A percentile compares a stretch with the other conserved stretches of the same genome.
Conservation (phyloP, 2,888 invertebrate species). For the Euplagia quadripunctaria region DNA sequence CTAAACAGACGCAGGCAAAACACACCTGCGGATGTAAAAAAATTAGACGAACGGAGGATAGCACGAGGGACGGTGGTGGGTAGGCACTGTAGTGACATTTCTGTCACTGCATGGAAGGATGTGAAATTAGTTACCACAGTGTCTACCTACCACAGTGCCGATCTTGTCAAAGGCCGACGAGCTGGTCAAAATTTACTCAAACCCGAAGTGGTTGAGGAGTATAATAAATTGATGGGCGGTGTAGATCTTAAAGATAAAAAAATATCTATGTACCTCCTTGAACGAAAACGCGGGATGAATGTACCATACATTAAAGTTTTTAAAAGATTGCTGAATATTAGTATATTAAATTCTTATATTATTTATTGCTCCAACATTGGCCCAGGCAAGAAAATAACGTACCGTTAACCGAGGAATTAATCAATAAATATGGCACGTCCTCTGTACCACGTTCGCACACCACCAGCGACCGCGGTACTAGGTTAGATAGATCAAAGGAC, state of each 20-base stretch:
- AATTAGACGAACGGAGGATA: conserved; percentile 1
- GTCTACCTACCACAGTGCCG: conserved; percentile 26
- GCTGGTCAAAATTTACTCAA: neutral
- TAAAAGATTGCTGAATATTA: conserved; percentile 34
- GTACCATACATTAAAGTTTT: conserved; percentile 45
- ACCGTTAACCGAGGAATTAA: neutral
- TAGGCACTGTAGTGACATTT: conserved; percentile 33
- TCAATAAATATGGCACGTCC: too few species aligned
- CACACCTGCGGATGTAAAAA: conserved; percentile 7
- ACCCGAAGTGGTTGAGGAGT: conserved; percentile 26
- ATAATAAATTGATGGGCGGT: too few species aligned
- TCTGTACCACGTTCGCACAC: too few species aligned
- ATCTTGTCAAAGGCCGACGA: conserved; percentile 20
- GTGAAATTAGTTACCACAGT: conserved; percentile 27
- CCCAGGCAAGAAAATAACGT: conserved; percentile 10
- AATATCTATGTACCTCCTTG: conserved; percentile 41
- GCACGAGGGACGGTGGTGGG: conserved; percentile 19
- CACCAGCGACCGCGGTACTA: too few species aligned
- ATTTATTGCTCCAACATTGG: conserved; percentile 24
- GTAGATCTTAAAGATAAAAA: too few species aligned
- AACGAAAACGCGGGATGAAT: conserved; percentile 39
- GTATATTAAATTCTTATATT: conserved; percentile 32
- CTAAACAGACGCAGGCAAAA: conserved; percentile 11
- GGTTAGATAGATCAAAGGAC: too few species aligned
- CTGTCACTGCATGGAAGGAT: conserved; percentile 38